Percentiles rank a stretch among this genome's conserved stretches.
phyloP scores from a whole-genome alignment of 1,140 invertebrate genomes.

The Linepithema humile region DNA sequence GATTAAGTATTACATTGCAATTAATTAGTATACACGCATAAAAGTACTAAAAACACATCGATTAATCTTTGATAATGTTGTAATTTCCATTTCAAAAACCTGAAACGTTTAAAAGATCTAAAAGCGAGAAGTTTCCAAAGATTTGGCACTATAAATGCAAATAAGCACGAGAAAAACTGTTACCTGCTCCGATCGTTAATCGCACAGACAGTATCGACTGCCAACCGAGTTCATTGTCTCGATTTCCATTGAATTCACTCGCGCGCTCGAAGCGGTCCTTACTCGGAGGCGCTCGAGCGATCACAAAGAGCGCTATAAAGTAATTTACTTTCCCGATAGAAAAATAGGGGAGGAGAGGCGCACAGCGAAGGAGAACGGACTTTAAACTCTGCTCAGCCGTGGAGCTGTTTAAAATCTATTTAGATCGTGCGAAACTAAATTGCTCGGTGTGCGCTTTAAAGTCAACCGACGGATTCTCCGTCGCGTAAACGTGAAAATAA shows the following conservation, averaged over 20 bases:
- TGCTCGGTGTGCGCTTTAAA: not conserved
- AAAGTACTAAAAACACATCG: not conserved
- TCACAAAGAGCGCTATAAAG: conserved; percentile 45
- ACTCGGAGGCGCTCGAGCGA: conserved; percentile 36
- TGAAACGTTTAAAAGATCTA: too few species aligned
- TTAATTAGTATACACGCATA: not conserved
- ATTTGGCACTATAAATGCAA: conserved; percentile 13
- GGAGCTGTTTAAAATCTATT: conserved; percentile 35
- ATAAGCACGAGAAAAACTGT: not conserved
- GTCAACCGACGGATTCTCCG: not conserved
- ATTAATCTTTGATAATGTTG: not conserved
- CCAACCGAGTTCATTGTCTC: conserved; percentile 44
- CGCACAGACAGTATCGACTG: conserved; percentile 20
- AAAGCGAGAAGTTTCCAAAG: too few species aligned
- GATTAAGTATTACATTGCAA: not conserved
- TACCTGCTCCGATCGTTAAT: conserved; percentile 2
- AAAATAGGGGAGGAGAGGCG: conserved; percentile 23
- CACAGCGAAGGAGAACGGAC: not conserved
- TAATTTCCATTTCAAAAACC: too few species aligned
- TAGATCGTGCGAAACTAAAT: conserved; percentile 2
- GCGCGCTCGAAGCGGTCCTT: conserved; percentile 23
- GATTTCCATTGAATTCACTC: conserved; percentile 44
- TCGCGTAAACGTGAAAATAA: not conserved
- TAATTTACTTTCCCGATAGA: conserved; percentile 50
- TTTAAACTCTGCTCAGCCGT: not conserved